These are phyloP conservation scores for Agrypnus murinus DNA, from an alignment of 2,888 invertebrate genomes.

Conservation along the genomic window DNA sequence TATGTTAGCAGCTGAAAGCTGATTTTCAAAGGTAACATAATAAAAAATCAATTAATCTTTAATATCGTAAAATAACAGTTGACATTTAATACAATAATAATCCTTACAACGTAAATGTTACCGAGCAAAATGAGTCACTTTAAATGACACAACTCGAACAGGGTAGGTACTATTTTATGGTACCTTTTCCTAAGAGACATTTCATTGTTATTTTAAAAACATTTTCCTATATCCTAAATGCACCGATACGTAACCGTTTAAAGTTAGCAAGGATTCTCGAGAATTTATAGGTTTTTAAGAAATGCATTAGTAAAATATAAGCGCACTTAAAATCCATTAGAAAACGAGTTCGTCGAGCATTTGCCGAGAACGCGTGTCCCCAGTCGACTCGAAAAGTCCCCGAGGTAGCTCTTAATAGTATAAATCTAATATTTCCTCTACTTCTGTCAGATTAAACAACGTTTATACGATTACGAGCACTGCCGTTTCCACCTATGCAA, in stretches of 20 bases:
- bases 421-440: conserved; percentile 60
- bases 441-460: conserved; percentile 57
- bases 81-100: no score
- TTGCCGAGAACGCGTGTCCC: conserved; percentile 53
- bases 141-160: no score
- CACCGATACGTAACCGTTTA: conserved; percentile 57
- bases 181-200: conserved; percentile 45
- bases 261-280: conserved; percentile 57
- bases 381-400: conserved; percentile 51
- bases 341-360: conserved; percentile 58
- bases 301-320: conserved; percentile 66
- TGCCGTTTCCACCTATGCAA: conserved; percentile 28
- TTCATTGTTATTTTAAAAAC: conserved; percentile 62
- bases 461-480: conserved; percentile 53
- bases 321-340: conserved; percentile 64
- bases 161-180: no score
- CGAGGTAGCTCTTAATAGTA: conserved; percentile 58
- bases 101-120: no score
- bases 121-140: no score
- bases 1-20: no score
- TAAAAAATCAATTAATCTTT: no score
- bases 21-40: no score
- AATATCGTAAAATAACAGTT: no score
- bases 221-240: conserved; percentile 59
- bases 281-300: conserved; percentile 65